A percentile compares a stretch with the other conserved stretches of the same genome.
These are phyloP conservation scores for Alcedo atthis DNA, from an alignment of 2,797 vertebrate genomes.

Conservation along the genomic window DNA sequence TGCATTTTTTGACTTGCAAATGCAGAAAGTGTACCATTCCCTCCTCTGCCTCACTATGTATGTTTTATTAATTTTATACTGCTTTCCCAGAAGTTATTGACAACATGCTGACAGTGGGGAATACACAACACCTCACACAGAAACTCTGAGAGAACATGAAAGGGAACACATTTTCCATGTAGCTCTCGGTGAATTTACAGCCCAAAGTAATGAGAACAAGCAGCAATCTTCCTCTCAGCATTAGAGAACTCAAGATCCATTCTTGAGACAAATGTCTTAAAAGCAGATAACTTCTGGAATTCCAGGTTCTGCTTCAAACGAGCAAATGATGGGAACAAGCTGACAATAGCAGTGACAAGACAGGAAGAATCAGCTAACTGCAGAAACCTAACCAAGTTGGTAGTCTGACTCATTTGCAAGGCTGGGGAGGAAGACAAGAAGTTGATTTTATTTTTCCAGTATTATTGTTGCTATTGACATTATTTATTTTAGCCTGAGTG, in stretches of 20 bases:
- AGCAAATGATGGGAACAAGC: background rate
- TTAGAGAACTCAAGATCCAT: background rate
- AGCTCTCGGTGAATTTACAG: slow-evolving; percentile 27
- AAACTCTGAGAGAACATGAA: background rate
- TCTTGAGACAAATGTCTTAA: slow-evolving; percentile 18
- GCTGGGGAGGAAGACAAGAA: background rate
- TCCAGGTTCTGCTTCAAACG: slow-evolving; percentile 31
- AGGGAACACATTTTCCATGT: background rate
- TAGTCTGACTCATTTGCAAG: background rate
- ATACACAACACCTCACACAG: background rate
- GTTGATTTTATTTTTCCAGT: background rate
- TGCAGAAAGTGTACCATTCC: background rate
- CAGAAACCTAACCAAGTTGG: background rate
- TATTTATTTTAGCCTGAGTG: background rate
- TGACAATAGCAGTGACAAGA: background rate
- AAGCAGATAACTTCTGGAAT: background rate
- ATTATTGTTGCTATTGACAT: background rate
- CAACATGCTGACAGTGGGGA: background rate
- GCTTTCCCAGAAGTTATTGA: slow-evolving; percentile 25
- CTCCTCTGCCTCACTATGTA: background rate
- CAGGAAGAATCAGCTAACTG: background rate
- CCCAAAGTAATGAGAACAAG: slow-evolving; percentile 22
- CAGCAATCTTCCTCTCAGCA: background rate
- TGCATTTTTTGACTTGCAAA: background rate
- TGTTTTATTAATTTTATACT: slow-evolving; percentile 16